A percentile compares a stretch with the other conserved stretches of the same genome.
These are phyloP conservation scores for Microcebus murinus DNA, from an alignment of 2,113 vertebrate species.

Conservation along the genomic window DNA sequence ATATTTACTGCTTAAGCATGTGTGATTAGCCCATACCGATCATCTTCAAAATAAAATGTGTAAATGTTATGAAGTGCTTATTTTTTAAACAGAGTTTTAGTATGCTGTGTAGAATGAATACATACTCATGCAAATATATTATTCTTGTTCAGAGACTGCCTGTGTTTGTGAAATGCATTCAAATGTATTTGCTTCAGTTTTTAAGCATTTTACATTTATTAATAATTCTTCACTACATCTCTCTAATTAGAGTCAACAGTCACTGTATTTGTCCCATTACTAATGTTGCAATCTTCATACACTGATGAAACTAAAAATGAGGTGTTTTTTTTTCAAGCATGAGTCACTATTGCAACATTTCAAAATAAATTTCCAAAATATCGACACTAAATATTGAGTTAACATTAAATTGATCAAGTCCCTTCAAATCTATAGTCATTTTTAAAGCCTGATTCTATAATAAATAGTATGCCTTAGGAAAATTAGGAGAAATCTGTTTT, in stretches of 20 bases:
- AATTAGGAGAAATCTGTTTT: conserved; percentile 72
- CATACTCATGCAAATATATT: background rate
- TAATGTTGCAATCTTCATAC: background rate
- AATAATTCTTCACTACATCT: background rate
- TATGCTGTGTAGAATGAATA: background rate
- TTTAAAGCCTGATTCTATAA: conserved; percentile 47
- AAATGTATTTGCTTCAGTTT: background rate
- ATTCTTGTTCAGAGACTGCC: background rate
- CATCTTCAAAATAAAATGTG: background rate
- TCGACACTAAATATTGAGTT: background rate
- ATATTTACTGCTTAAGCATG: background rate
- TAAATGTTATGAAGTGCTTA: background rate
- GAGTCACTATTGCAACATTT: background rate
- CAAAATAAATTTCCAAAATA: conserved; percentile 27
- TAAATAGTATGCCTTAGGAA: conserved; percentile 60
- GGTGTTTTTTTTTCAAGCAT: background rate
- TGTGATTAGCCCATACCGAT: background rate
- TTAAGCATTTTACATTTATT: background rate
- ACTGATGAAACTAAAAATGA: background rate
- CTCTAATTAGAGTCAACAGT: background rate
- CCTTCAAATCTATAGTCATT: conserved; percentile 42
- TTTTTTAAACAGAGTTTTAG: background rate
- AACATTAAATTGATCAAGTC: background rate
- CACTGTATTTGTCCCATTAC: background rate
- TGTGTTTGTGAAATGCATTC: background rate